phyloP scores from a whole-genome alignment of 2,113 vertebrate genomes.

The Labeo catla region DNA sequence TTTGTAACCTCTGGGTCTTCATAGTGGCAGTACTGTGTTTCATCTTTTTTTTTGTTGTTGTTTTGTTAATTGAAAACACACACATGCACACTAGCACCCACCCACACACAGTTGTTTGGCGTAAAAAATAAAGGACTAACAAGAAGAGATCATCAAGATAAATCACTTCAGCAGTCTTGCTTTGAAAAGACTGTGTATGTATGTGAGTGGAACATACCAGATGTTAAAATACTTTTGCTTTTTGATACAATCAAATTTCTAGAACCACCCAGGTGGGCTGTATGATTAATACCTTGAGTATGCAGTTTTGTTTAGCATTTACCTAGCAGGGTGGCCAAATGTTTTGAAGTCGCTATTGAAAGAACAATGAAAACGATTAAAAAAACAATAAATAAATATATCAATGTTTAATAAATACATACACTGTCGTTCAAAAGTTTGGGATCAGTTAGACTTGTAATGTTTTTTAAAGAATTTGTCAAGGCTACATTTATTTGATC shows the following conservation, averaged over 20 bases:
- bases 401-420: background rate
- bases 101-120: background rate
- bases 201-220: constrained; percentile 25
- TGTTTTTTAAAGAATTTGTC: no score
- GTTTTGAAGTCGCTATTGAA: background rate
- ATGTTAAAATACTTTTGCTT: constrained; percentile 38
- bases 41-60: background rate
- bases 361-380: background rate
- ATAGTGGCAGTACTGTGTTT: background rate
- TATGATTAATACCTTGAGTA: background rate
- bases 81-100: background rate
- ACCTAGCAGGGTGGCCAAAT: background rate
- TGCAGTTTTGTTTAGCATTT: constrained; percentile 7
- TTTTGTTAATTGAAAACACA: constrained; percentile 26
- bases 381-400: background rate
- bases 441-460: no score
- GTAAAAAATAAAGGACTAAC: constrained; percentile 13
- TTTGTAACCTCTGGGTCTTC: constrained; percentile 16
- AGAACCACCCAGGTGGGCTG: background rate
- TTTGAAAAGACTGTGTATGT: background rate
- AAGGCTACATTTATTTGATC: no score
- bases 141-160: constrained; percentile 9
- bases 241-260: constrained; percentile 23
- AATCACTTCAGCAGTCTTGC: constrained; percentile 4
- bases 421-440: no score